Conservation (phyloP, 2,888 invertebrate species). For the Nemoura dubitans region DNA sequence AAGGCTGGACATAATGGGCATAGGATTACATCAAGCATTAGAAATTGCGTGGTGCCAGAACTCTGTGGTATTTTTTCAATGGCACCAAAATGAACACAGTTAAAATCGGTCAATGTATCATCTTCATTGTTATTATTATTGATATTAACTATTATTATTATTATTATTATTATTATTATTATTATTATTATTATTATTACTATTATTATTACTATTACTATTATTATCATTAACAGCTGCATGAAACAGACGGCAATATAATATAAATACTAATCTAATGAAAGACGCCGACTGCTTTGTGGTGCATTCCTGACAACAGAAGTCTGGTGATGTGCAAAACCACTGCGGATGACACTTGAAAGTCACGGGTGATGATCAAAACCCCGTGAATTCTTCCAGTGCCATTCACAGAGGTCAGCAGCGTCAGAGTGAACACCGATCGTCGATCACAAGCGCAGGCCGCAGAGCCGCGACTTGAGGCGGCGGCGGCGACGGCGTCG, state of each 20-base stretch:
- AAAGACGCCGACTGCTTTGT: not conserved
- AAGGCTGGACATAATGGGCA: not conserved
- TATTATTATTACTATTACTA: not conserved
- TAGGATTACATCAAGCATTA: not conserved
- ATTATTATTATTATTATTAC: not conserved
- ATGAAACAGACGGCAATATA: not conserved
- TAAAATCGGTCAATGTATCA: not conserved
- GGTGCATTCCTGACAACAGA: not conserved
- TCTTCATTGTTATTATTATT: not conserved
- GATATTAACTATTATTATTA: not conserved
- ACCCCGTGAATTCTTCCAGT: constrained; percentile 89
- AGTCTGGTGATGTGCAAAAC: constrained; percentile 8
- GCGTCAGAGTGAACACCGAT: not conserved
- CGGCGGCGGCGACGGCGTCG: not conserved
- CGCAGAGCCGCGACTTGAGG: not conserved
- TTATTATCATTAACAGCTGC: not conserved
- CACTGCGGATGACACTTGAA: constrained; percentile 70
- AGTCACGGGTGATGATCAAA: constrained; percentile 70
- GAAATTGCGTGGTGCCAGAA: not conserved
- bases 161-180: no score
- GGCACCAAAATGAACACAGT: not conserved
- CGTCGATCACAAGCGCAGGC: not conserved
- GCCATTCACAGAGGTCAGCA: constrained; percentile 67
- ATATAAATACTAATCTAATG: not conserved
- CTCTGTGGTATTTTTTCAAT: not conserved